Evolutionary conservation across 2,888 invertebrate species (phyloP).

Genomic region (Pristionchus mayeri): DNA sequence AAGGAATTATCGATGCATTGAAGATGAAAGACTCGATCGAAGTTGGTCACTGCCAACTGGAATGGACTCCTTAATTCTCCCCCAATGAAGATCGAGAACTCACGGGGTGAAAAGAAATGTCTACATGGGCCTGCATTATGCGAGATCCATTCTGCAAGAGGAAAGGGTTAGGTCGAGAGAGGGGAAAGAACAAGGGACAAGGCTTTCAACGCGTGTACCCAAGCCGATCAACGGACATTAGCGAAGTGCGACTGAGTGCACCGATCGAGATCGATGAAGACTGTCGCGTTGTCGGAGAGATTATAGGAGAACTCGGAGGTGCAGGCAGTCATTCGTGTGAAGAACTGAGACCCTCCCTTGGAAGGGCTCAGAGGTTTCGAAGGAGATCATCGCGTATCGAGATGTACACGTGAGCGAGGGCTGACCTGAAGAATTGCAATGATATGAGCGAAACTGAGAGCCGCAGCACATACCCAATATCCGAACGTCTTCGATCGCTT

Average conservation of each 20-base stretch:
- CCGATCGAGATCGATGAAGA: slow-evolving; percentile 36
- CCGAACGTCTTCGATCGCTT: slow-evolving; percentile 27
- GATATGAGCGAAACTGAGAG: no score
- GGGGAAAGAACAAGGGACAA: no score
- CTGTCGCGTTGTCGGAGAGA: slow-evolving; percentile 40
- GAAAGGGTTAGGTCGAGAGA: slow-evolving; percentile 21
- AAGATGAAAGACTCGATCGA: slow-evolving; percentile 59
- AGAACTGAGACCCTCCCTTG: slow-evolving; percentile 43
- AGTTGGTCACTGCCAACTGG: slow-evolving; percentile 61
- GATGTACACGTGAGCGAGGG: slow-evolving; percentile 26
- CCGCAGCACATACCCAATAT: slow-evolving; percentile 43
- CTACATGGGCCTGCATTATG: slow-evolving; percentile 58
- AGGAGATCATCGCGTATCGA: slow-evolving; percentile 28
- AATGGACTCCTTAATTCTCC: no score
- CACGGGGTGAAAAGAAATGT: slow-evolving; percentile 66
- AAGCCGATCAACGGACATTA: not conserved
- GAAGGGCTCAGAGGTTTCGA: slow-evolving; percentile 39
- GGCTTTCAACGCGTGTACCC: no score
- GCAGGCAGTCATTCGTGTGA: not conserved
- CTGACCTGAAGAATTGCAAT: no score
- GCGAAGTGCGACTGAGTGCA: slow-evolving; percentile 47
- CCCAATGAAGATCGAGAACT: slow-evolving; percentile 43
- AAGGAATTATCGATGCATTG: slow-evolving; percentile 59
- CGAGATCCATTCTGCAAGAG: slow-evolving; percentile 63
- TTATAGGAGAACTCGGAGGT: slow-evolving; percentile 42